These are phyloP conservation scores for Rhinogobius similis DNA, from an alignment of 2,113 vertebrate species.

Conservation along the genomic window DNA sequence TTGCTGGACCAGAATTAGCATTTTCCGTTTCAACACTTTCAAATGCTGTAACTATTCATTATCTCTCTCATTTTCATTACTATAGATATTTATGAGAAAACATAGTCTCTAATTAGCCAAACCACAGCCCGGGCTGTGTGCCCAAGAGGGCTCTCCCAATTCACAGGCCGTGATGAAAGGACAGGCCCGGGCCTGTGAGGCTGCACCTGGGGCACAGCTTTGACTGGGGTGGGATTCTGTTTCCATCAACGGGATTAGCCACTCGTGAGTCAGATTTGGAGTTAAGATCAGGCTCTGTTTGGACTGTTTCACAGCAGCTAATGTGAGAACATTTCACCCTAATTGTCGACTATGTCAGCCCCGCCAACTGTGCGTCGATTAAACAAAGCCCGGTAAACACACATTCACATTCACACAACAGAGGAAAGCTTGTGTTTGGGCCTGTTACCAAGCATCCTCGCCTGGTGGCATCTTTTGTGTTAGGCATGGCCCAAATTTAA, in stretches of 20 bases:
- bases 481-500: slow-evolving; percentile 40
- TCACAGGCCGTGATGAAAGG: slow-evolving; percentile 59
- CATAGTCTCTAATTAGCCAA: slow-evolving; percentile 70
- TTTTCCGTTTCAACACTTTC: slow-evolving; percentile 50
- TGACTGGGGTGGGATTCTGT: slow-evolving; percentile 77
- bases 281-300: slow-evolving; percentile 75
- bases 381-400: slow-evolving; percentile 68
- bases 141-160: slow-evolving; percentile 68
- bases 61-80: slow-evolving; percentile 64
- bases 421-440: slow-evolving; percentile 41
- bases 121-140: slow-evolving; percentile 63
- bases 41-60: slow-evolving; percentile 56
- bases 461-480: slow-evolving; percentile 50
- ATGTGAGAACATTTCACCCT: slow-evolving; percentile 69
- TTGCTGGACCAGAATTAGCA: neutral
- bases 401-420: slow-evolving; percentile 55
- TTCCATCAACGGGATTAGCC: slow-evolving; percentile 79
- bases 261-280: slow-evolving; percentile 66
- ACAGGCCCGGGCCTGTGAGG: slow-evolving; percentile 66
- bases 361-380: slow-evolving; percentile 58
- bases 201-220: slow-evolving; percentile 75
- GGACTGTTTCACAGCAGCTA: slow-evolving; percentile 67
- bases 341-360: slow-evolving; percentile 66
- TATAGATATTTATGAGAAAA: slow-evolving; percentile 75
- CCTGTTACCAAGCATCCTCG: slow-evolving; percentile 51